A percentile compares a stretch with the other conserved stretches of the same genome.
Conservation (phyloP, 2,888 invertebrate genomes). For the Cosmorhoe ocellata region DNA sequence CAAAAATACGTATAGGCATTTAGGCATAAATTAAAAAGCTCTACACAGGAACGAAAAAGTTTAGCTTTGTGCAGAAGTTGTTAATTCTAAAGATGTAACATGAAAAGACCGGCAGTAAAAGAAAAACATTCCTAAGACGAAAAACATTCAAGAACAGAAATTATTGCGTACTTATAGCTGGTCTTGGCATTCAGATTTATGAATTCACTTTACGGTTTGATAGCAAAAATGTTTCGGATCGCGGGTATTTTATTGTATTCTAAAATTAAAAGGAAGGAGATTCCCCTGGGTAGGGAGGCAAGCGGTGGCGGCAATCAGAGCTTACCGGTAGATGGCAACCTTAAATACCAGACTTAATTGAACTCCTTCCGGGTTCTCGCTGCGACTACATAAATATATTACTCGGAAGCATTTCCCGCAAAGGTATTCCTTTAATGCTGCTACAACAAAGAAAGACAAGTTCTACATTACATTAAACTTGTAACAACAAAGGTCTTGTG, state of each 20-base stretch:
- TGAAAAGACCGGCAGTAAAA: conserved; percentile 19
- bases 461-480: conserved; percentile 21
- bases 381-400: conserved; percentile 71
- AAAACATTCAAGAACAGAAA: conserved; percentile 28
- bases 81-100: conserved; percentile 13
- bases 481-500: conserved; percentile 36
- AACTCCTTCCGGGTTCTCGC: conserved; percentile 73
- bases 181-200: conserved; percentile 37
- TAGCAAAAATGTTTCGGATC: conserved; percentile 52
- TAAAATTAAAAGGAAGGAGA: conserved; percentile 76
- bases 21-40: no score
- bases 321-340: conserved; percentile 72
- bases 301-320: conserved; percentile 64
- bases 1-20: no score
- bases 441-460: conserved; percentile 35
- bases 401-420: conserved; percentile 65
- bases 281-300: conserved; percentile 57
- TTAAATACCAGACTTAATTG: conserved; percentile 82
- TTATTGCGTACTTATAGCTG: conserved; percentile 31
- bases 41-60: background rate
- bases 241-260: conserved; percentile 75
- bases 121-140: conserved; percentile 22
- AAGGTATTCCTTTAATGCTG: conserved; percentile 68
- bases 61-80: background rate
- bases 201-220: conserved; percentile 48